Evolutionary conservation across 2,113 vertebrate species (phyloP), one percentile per base, ranked within the genome.

Genomic region (Gavialis gangeticus): DNA sequence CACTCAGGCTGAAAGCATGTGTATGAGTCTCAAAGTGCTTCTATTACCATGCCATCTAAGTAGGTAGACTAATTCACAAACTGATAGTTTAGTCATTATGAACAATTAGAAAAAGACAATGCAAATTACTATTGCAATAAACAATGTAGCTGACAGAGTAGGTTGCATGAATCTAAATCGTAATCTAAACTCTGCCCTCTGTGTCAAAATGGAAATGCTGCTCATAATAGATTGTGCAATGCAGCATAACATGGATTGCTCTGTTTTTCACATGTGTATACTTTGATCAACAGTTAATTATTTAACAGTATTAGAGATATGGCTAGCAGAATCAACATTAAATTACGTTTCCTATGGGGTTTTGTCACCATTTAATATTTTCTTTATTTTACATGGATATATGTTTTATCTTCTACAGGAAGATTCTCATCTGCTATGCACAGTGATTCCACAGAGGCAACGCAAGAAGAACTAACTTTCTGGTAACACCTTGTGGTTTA

Each of bases 1-100:
- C 27, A 3, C 27, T 30, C 34, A 5, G 27, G 5, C 10, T 5
- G 12, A 2, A 24, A 66, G 60, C 73, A 6, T 56, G 11, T 11
- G 13, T 3, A 1, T 22, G 13, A 5, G 11, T 22, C 54, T 13
- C 2, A 18, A 12, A 28, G 62, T 27, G 18, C 12, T n/a, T 15
- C 34, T 10, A 5, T 6, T 3, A 1, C 63, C 0, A 4, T 2
- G 57, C 34, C 4, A 16, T 3, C 21, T 7, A 21, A 46, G 18
- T 46, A 22, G 34, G 11, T 11, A 46, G 21, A 24, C 46, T 15
- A 66, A 66, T 28, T 66, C 28, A 28, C 28, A n/a, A 66, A 66
- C 64, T 66, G n/a, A 66, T 30, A 66, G 28, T n/a, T 66, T 28
- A 66, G 64, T 30, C 28, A 66, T 66, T 66, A 7, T 66, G 64